A percentile compares a stretch with the other conserved stretches of the same genome.
Evolutionary conservation across 2,113 vertebrate genomes (phyloP).

Genomic region (Pituophis catenifer): DNA sequence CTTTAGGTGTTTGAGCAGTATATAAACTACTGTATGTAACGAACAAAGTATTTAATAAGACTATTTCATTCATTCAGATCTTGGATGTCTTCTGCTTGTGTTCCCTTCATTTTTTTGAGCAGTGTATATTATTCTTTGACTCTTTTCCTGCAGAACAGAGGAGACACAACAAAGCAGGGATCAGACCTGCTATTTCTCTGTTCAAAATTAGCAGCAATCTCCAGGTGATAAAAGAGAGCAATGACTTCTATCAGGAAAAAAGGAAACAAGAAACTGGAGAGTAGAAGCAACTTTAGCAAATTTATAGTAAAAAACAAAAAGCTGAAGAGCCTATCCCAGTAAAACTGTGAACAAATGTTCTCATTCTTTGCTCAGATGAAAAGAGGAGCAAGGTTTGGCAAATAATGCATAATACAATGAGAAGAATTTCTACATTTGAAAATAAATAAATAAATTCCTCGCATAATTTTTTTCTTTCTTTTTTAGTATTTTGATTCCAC

Average conservation of each 20-base stretch:
- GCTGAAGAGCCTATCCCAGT: neutral
- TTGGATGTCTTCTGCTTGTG: too few species aligned
- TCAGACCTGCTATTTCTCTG: neutral
- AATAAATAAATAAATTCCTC: slow-evolving; percentile 4
- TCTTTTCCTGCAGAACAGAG: neutral
- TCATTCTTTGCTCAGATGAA: neutral
- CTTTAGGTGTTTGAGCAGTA: too few species aligned
- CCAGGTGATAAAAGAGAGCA: neutral
- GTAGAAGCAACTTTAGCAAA: neutral
- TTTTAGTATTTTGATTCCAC: slow-evolving; percentile 18
- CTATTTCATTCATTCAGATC: too few species aligned
- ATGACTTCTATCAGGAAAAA: neutral
- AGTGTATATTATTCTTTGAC: neutral
- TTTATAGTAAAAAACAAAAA: neutral
- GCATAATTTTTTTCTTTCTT: neutral
- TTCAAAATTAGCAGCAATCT: neutral
- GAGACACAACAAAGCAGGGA: neutral
- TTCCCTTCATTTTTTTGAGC: too few species aligned
- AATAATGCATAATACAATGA: neutral
- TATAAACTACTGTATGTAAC: too few species aligned
- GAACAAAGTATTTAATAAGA: too few species aligned
- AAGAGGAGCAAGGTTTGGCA: neutral
- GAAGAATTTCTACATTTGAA: slow-evolving; percentile 19
- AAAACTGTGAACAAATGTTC: neutral
- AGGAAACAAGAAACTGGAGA: neutral